Conservation (phyloP, 2,888 invertebrate genomes). For the Capitulum mitella region DNA sequence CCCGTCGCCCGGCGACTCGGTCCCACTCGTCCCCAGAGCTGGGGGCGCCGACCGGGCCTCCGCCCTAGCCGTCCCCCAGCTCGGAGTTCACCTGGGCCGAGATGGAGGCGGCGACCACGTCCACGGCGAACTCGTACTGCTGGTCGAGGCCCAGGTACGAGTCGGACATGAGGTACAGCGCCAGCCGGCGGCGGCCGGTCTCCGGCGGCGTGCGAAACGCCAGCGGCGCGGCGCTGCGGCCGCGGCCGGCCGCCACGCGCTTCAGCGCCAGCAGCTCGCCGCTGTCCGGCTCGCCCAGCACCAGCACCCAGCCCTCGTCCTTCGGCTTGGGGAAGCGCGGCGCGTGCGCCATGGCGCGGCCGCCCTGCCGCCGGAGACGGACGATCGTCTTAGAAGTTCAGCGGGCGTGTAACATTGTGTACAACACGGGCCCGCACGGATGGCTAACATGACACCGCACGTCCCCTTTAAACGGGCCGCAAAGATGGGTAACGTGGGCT, state of each 20-base stretch:
- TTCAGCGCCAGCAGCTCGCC: conserved; percentile 75
- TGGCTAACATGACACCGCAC: too few species aligned
- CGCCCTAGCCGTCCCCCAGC: not conserved
- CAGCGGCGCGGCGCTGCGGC: conserved; percentile 47
- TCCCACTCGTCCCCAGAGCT: too few species aligned
- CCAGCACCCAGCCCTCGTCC: conserved; percentile 90
- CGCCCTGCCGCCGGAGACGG: too few species aligned
- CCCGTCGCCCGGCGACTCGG: too few species aligned
- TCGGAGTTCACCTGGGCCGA: not conserved
- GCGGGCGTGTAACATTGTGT: too few species aligned
- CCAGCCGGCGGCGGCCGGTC: conserved; percentile 63
- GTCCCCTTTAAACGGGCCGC: too few species aligned
- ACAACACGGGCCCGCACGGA: too few species aligned
- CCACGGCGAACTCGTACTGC: conserved; percentile 57
- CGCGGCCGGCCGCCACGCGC: conserved; percentile 49
- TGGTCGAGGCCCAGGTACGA: conserved; percentile 90
- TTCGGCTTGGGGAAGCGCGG: conserved; percentile 86
- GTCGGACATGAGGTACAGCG: conserved; percentile 81
- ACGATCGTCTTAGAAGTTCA: too few species aligned
- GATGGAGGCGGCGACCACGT: conserved; percentile 36
- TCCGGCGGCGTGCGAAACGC: conserved; percentile 56
- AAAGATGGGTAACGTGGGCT: too few species aligned
- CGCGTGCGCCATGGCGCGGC: conserved; percentile 60
- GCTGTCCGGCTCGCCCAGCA: conserved; percentile 62
- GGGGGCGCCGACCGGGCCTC: not conserved